Evolutionary conservation across 2,797 vertebrate genomes (phyloP).

Genomic region (Propithecus deckenii): DNA sequence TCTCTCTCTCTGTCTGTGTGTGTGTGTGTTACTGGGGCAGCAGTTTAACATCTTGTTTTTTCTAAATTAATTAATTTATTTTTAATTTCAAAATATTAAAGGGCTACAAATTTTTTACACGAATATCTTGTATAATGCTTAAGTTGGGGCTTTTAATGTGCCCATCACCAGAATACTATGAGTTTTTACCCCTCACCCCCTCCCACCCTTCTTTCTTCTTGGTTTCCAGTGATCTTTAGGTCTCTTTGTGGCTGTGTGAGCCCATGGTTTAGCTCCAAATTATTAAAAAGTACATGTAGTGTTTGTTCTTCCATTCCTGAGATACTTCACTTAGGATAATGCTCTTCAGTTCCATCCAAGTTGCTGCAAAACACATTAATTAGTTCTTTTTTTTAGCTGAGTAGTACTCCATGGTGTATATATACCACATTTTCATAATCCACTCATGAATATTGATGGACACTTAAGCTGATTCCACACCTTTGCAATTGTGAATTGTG

Average conservation of each 20-base stretch:
- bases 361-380: neutral
- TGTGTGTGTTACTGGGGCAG: neutral
- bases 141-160: neutral
- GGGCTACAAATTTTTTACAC: neutral
- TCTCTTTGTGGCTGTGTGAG: neutral
- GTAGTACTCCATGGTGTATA: neutral
- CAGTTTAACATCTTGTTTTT: neutral
- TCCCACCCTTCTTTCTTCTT: neutral
- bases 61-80: neutral
- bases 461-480: neutral
- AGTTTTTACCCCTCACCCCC: neutral
- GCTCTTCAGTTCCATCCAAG: neutral
- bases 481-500: neutral
- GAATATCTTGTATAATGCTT: neutral
- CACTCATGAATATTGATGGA: neutral
- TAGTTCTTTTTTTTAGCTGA: neutral
- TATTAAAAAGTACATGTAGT: neutral
- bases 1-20: neutral
- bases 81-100: neutral
- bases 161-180: neutral
- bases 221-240: neutral
- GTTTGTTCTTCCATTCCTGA: neutral
- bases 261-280: neutral
- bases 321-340: neutral
- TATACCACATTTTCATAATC: too few relatives aligned